Base-by-base conservation (phyloP, 2,113 vertebrate genomes). In the Leucopsar rothschildi region DNA sequence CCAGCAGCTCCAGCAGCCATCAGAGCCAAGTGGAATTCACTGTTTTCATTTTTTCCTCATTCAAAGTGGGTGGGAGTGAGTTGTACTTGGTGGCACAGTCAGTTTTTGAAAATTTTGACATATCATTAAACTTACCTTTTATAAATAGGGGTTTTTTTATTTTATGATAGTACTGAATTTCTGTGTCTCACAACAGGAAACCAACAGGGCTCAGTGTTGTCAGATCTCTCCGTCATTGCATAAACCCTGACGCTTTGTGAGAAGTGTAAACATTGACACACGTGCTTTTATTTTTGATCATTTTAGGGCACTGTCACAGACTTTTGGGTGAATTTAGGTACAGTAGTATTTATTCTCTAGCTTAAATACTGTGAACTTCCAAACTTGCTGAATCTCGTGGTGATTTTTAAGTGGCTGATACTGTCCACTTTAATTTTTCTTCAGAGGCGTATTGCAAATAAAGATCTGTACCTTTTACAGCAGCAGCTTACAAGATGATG, bases 111-210 rank as follows among this genome's bases (percentile, higher is more conserved):
- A 81, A 60, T 20, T 65, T 72, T 22, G 33, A 39, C 9, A 0
- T 80, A n/a, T 20, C 19, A 23, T 60, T 92, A 76, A 86, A 91
- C 78, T n/a, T 1, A 20, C 8, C 16, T 83, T 70, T 63, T 66
- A 15, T 40, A 47, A 71, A n/a, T 24, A 12, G 24, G 6, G 5
- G 0, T 1, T 31, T 71, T 49, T 86, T 1, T 24, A 53, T 44
- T 83, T 80, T 28, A 23, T n/a, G 24, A 15, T 20, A 39, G 14
- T 37, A 6, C 29, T 66, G 55, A 69, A 40, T 72, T 88, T 16
- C 25, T 53, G 6, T 13, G 12, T 15, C 42, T 70, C 39, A 27
- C 21, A 57, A 3, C 35, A 91, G 19, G 13, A 18, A 75, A 27
- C 15, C 7, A 35, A 6, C 4, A 56, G 44, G 10, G 4, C 75